These are phyloP conservation scores for Phyllopteryx taeniolatus DNA, from an alignment of 2,113 vertebrate genomes.

Conservation along the genomic window DNA sequence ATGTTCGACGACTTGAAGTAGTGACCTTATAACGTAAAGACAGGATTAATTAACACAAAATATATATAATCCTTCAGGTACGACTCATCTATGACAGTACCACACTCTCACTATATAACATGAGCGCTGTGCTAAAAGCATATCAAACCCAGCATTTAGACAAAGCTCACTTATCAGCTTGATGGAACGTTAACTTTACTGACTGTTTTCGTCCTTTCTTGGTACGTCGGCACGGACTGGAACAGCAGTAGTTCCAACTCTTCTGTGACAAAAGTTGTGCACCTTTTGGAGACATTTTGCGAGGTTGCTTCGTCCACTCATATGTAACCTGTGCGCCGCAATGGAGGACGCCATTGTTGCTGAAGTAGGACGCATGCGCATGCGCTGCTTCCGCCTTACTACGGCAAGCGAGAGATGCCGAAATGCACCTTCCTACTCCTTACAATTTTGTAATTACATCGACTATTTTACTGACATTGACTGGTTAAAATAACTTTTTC, in stretches of 20 bases:
- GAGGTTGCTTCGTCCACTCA: constrained; percentile 33
- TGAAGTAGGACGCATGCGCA: constrained; percentile 12
- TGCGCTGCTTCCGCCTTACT: constrained; percentile 41
- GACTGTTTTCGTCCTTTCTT: constrained; percentile 39
- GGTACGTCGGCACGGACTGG: constrained; percentile 11
- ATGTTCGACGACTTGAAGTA: no score
- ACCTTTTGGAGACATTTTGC: constrained; percentile 24
- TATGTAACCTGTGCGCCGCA: constrained; percentile 51
- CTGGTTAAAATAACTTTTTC: no score
- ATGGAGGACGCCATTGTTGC: constrained; percentile 71
- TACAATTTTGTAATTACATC: no score
- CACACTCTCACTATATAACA: background rate
- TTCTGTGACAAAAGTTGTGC: constrained; percentile 29
- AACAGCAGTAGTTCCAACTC: constrained; percentile 25
- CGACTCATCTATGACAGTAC: background rate
- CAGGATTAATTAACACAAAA: background rate
- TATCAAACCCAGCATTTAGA: background rate
- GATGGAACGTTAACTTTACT: constrained; percentile 2
- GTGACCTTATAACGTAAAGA: background rate
- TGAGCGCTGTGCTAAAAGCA: no score
- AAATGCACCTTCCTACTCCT: background rate
- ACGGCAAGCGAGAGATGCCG: constrained; percentile 43
- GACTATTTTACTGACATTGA: no score
- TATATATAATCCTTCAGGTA: background rate
- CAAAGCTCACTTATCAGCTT: background rate